These are phyloP conservation scores for Loxodonta africana DNA, from an alignment of 2,113 vertebrate species.

Conservation along the genomic window DNA sequence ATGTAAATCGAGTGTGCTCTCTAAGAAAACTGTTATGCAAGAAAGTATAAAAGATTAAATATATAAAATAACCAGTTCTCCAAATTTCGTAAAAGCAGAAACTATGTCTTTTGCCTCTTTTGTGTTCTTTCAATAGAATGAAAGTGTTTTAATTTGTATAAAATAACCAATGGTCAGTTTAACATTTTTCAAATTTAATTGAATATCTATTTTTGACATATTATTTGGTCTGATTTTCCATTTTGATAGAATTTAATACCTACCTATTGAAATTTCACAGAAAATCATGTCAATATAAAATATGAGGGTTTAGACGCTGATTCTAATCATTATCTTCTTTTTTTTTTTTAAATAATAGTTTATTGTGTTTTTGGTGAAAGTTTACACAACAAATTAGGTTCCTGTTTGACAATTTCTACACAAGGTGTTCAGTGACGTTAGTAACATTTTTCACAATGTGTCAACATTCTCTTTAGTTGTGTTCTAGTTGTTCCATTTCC, in stretches of 20 bases:
- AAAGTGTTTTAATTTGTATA: slow-evolving; percentile 17
- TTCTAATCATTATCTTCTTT: not conserved
- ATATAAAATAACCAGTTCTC: not conserved
- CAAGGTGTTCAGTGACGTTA: too few relatives aligned
- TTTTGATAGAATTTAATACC: too few relatives aligned
- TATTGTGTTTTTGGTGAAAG: too few relatives aligned
- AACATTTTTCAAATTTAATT: not conserved
- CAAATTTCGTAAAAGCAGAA: not conserved
- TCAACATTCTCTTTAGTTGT: too few relatives aligned
- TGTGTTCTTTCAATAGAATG: slow-evolving; percentile 1
- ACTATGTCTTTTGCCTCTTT: not conserved
- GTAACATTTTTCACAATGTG: too few relatives aligned
- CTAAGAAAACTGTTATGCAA: not conserved
- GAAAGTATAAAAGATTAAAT: not conserved
- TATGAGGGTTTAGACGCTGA: not conserved
- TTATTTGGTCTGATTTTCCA: not conserved
- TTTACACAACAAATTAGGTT: too few relatives aligned
- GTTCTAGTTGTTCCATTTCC: too few relatives aligned
- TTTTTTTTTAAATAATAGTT: too few relatives aligned
- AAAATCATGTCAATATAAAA: slow-evolving; percentile 28
- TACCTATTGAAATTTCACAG: slow-evolving; percentile 22
- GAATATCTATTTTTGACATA: not conserved
- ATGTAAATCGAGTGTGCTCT: slow-evolving; percentile 1
- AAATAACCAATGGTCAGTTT: not conserved
- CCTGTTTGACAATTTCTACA: too few relatives aligned